Base-by-base conservation (phyloP, 2,888 invertebrate genomes). In the Caradrina kadenii region DNA sequence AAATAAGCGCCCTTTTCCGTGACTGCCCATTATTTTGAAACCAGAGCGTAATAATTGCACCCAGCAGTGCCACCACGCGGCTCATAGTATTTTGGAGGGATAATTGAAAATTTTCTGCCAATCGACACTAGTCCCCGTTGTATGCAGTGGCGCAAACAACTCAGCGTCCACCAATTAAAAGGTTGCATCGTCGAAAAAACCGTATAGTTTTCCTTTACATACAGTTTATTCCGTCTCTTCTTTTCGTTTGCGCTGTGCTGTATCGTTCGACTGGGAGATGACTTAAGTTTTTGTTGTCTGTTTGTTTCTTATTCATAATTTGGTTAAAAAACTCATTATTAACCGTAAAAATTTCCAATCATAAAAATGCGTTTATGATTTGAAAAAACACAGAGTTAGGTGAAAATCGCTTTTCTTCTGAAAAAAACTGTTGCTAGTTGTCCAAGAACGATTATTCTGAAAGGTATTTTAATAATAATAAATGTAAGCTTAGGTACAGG, bases 111-210 rank as follows among this genome's bases (percentile, higher is more conserved):
- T 42, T 54, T 63, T 61, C 63, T 61, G 63, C 65, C 64, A 68
- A 60, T 68, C 56, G 56, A 72, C 59, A 68, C 55, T 56, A 42
- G 4, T 15, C 13, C 7, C 21, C 21, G 22, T 19, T 35, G 26
- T n/a, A 35, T 7, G 76, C 66, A 70, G 62, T 21, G 26, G 39
- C 10, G 49, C 39, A 75, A 79, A 67, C 62, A 67, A 75, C 62
- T 48, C 35, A 71, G 10, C 42, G 45, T 56, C 45, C 65, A 68
- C 75, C 75, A 79, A 71, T 69, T 75, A 77, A 77, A 65, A 69
- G 31, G 49, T 50, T 53, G 60, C 58, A 71, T 56, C 54, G 56
- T 17, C 21, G 52, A 59, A 66, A 53, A 73, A 63, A 42, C 26
- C 13, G 63, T 63, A 61, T 52, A 63, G 15, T 56, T 21, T 60